Evolutionary conservation across 1,140 invertebrate species (phyloP), one percentile per base, ranked within the genome.

Genomic region (Drosophila pseudoananassae): DNA sequence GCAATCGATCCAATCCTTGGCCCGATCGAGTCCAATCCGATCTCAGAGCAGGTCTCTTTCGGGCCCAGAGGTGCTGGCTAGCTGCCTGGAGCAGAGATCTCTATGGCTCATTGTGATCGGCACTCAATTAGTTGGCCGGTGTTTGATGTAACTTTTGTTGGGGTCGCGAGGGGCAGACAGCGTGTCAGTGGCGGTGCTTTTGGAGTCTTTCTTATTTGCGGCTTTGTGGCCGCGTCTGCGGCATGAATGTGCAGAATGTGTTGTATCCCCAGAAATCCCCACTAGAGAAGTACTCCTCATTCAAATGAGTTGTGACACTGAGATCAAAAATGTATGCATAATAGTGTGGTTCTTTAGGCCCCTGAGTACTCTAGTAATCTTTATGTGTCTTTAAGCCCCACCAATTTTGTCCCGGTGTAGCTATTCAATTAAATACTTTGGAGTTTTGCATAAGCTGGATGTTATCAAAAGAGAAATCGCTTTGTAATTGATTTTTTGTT

Each of bases 121-220:
- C 78, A 87, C 82, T 87, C 83, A 87, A 87, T 88, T 88, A 88
- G 83, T 88, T 88, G 83, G 66, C 68, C 78, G 82, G 87, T 85
- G 79, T 79, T 78, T 78, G 82, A 85, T 85, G 82, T 87, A 82
- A 87, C 83, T 87, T 82, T 87, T 87, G 82, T 87, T 84, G 83
- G 78, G 47, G 20, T 5, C 43, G 59, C 49, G 49, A 63, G 53
- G 76, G 64, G 59, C 63, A 78, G 80, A 84, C 78, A 82, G 80
- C 66, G 75, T 83, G 83, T 83, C 83, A 88, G 83, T 66, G 83
- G 75, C 82, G 82, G 83, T 88, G 78, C 83, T 88, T 88, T 88
- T 88, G 71, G 78, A 63, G 61, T 59, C 75, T 61, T 17, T 46
- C 17, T 46, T 46, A 20, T 20, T 46, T 46, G 43, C 17, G 43